Evolutionary conservation across 1,140 invertebrate species (phyloP), one percentile per base, ranked within the genome.

Genomic region (Sminthurinus signatus): DNA sequence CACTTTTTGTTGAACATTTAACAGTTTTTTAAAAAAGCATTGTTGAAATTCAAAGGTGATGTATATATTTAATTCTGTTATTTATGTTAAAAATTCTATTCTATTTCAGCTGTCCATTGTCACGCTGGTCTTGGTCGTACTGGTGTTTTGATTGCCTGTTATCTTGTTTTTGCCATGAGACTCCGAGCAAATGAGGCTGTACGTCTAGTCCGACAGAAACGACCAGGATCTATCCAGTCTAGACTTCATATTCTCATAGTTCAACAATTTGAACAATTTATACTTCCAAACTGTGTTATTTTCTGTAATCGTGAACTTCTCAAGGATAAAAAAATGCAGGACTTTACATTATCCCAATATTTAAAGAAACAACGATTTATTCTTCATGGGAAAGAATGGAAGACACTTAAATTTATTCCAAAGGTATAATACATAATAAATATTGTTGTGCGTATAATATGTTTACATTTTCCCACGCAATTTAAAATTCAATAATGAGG

Each of bases 51-150:
- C n/a, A n/a, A n/a, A n/a, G n/a, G n/a, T n/a, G n/a, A n/a, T n/a
- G n/a, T n/a, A n/a, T n/a, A n/a, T n/a, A n/a, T n/a, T n/a, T n/a
- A n/a, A n/a, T n/a, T n/a, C n/a, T n/a, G n/a, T n/a, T n/a, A n/a
- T n/a, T n/a, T 36, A 36, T 8, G 15, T 36, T 36, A 36, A 36
- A 36, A 36, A 36, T 8, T 36, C 5, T 15, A 36, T 36, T 36
- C 15, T 36, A 36, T 91, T 0, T 83, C 84, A 52, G 90, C 89
- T 3, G 84, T 94, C 64, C 91, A 94, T 73, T 94, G 91, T 77
- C 91, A 94, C 79, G 91, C 91, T 73, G 86, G 87, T 70, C 76
- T 89, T 50, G 91, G 90, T 1, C 79, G 91, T 71, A 93, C 90
- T 3, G 91, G 91, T 1, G 87, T 93, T 3, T 77, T 93, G 17